Base-by-base conservation (phyloP, 92 coral and sea anemone species). In the Zoanthus sansibaricus region DNA sequence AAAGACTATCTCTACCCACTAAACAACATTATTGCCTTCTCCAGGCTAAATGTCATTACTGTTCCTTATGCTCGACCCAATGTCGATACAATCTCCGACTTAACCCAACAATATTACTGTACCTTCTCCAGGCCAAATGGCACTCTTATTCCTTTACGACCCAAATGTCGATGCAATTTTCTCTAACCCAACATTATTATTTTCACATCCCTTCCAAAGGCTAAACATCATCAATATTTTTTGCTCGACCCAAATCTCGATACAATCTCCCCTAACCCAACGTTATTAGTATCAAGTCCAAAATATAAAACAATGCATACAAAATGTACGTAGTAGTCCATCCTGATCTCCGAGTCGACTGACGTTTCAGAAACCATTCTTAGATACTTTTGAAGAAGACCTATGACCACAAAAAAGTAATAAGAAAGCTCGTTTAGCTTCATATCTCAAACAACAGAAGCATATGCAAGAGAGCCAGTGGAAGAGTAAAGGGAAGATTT, bases 261-360 rank as follows among this genome's bases (percentile, higher is more conserved):
- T 13, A 30, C 9, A 30, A 25, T 15, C 74, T 10, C 17, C 10
- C 46, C 74, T 15, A 11, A 67, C 3, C 72, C 72, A 20, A 6
- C 3, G 33, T 3, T 4, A n/a, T 12, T 67, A 12, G 25, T 42
- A 6, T 72, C 5, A 9, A 17, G 17, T 37, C 76, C 54, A 56
- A 6, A 37, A 42, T 17, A 44, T 18, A 51, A 1, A 9, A 21
- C 6, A 30, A 12, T 21, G 15, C 48, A 25, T 44, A 93, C 99
- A 90, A 87, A 96, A 83, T 96, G 99, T 15, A 96, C 87, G 78
- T 91, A 96, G 79, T 88, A 96, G 42, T 78, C 84, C 18, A 94
- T 92, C 51, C 87, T 82, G 83, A 96, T 96, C 66, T 92, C 98
- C 31, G 85, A 46, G 71, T 86, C 83, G 87, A 90, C 79, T 6